Base-by-base conservation (phyloP, 2,888 invertebrate species). In the Globia sparganii region DNA sequence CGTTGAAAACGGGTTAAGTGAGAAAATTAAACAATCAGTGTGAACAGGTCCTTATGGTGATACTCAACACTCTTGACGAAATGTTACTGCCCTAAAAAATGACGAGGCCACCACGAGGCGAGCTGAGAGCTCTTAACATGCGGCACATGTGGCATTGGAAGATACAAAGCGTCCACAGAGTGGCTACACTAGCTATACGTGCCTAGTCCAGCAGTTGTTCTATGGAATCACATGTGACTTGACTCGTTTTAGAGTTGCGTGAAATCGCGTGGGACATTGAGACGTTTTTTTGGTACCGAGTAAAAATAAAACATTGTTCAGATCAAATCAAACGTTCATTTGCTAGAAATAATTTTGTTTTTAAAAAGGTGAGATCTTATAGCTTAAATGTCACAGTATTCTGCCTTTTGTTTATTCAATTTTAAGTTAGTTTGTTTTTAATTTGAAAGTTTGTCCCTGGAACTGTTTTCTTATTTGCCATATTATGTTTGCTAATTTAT, bases 51-150 rank as follows among this genome's bases (percentile, higher is more conserved):
- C 62, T 79, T 72, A 72, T 28, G 18, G 46, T 58, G 46, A 77
- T 74, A 74, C 72, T 83, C 59, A 80, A 80, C 37, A 78, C 58
- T 75, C 74, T 71, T 73, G 81, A 84, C 78, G 75, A 78, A 80
- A 80, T 80, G 66, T 83, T 80, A 81, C 59, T 86, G 84, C 61
- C 81, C 80, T 67, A 84, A 86, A 83, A 85, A 86, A 80, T 77
- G 76, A 56, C 85, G 78, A 86, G 85, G 85, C 78, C 84, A 68
- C 49, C 34, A 58, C 65, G 66, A 78, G 80, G 73, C 69, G 59
- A 72, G 66, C 66, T 61, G 68, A 70, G 75, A 74, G 59, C 69
- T 78, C 75, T 73, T 74, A 68, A 73, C 37, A 65, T 56, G 62
- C 72, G 77, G 34, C 72, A 37, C 74, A 69, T 74, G 61, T 73